These are phyloP conservation scores for Brachypteracias leptosomus DNA, from an alignment of 2,113 vertebrate species.

Conservation along the genomic window DNA sequence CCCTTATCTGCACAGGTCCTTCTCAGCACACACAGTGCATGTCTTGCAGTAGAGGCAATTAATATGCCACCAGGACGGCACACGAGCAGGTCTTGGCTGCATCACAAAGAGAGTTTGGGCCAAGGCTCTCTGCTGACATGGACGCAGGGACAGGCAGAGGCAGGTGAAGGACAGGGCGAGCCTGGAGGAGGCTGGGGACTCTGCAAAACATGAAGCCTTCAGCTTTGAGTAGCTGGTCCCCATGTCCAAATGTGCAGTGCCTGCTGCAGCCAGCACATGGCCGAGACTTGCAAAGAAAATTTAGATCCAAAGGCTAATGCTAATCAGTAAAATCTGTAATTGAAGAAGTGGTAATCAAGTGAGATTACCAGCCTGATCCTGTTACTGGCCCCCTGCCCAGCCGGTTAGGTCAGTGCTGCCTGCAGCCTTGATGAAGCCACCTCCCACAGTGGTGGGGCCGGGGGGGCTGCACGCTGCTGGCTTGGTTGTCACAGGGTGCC, in stretches of 20 bases:
- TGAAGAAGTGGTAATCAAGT: neutral
- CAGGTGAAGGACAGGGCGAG: fast-evolving
- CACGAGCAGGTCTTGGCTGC: neutral
- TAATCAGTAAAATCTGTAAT: neutral
- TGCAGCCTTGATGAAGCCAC: neutral
- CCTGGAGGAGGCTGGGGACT: neutral
- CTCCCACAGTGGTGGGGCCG: neutral
- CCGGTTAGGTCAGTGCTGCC: neutral
- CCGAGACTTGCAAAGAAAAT: neutral
- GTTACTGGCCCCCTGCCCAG: neutral
- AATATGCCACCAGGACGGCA: neutral
- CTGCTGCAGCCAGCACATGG: neutral
- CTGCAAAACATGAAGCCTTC: neutral
- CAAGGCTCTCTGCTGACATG: neutral
- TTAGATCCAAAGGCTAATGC: neutral
- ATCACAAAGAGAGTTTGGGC: neutral
- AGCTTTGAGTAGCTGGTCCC: neutral
- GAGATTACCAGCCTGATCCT: neutral
- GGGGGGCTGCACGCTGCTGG: neutral
- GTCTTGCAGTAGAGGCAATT: neutral
- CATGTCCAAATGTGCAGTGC: fast-evolving
- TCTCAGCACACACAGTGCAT: neutral
- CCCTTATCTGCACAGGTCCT: neutral
- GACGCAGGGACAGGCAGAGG: neutral
- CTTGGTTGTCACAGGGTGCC: neutral